Evolutionary conservation across 2,797 vertebrate species (phyloP).

Genomic region (Urocyon cinereoargenteus): DNA sequence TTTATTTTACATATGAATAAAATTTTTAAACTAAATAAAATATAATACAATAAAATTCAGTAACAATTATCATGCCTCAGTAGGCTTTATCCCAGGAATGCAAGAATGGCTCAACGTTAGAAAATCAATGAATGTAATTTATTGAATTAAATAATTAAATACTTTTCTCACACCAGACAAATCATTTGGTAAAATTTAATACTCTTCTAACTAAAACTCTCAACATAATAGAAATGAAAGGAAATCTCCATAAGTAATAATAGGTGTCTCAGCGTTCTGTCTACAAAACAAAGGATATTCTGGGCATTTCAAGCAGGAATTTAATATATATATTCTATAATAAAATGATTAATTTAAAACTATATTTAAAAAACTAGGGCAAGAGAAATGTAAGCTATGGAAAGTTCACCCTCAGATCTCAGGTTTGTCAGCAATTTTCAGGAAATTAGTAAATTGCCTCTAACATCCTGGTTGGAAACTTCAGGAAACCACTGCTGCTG

Average conservation of each 20-base stretch:
- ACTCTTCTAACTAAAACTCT: constrained; percentile 23
- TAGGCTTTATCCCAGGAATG: constrained; percentile 38
- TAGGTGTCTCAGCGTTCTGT: background rate
- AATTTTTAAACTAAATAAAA: constrained; percentile 24
- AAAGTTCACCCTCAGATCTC: background rate
- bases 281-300: background rate
- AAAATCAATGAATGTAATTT: constrained; percentile 30
- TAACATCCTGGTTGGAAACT: background rate
- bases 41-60: constrained; percentile 25
- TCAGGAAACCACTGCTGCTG: background rate
- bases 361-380: constrained; percentile 9
- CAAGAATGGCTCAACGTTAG: constrained; percentile 37
- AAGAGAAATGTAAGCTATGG: background rate
- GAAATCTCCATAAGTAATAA: constrained; percentile 16
- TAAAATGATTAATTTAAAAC: background rate
- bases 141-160: constrained; percentile 57
- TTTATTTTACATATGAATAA: constrained; percentile 20
- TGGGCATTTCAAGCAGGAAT: background rate
- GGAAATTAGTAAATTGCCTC: constrained; percentile 38
- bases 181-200: constrained; percentile 34
- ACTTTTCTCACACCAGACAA: background rate
- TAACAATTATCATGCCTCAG: constrained; percentile 7
- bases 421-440: constrained; percentile 33
- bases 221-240: background rate
- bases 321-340: background rate